Base-by-base conservation (phyloP, 2,888 invertebrate genomes). In the Microctonus aethiopoides region DNA sequence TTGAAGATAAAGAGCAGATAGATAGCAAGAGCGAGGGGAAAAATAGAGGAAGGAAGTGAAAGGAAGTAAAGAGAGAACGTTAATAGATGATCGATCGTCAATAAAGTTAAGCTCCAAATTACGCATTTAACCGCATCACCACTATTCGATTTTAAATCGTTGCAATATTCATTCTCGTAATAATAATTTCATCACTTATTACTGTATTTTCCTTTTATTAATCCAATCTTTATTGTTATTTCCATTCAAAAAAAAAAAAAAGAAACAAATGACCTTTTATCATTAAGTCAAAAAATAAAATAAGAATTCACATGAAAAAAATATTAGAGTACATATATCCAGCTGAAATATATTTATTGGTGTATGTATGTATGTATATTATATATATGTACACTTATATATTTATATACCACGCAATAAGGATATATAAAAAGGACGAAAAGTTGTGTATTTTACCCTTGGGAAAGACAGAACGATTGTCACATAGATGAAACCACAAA, bases 321-420 rank as follows among this genome's bases (percentile, higher is more conserved):
- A n/a, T n/a, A n/a, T n/a, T n/a, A n/a, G n/a, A n/a, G n/a, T n/a
- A n/a, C n/a, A n/a, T n/a, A n/a, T n/a, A n/a, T n/a, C n/a, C n/a
- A n/a, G n/a, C n/a, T 24, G 57, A 57, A 32, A 57, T 57, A 57
- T 57, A n/a, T 57, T 32, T 32, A 57, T 57, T 32, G 57, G 26
- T 57, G 10, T 26, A n/a, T n/a, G n/a, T n/a, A n/a, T 16, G 29
- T 16, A 22, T 13, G 16, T 22, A 57, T 13, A 39, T 5, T 39
- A n/a, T 39, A n/a, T 39, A 6, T n/a, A 39, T n/a, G n/a, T n/a
- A n/a, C n/a, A n/a, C n/a, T n/a, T n/a, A n/a, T n/a, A n/a, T n/a
- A n/a, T n/a, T n/a, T n/a, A n/a, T n/a, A n/a, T n/a, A n/a, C n/a
- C n/a, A n/a, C n/a, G n/a, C n/a, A n/a, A n/a, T n/a, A n/a, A n/a